Base-by-base conservation (phyloP, 2,888 invertebrate species). In the Aproaerema taeniolella region DNA sequence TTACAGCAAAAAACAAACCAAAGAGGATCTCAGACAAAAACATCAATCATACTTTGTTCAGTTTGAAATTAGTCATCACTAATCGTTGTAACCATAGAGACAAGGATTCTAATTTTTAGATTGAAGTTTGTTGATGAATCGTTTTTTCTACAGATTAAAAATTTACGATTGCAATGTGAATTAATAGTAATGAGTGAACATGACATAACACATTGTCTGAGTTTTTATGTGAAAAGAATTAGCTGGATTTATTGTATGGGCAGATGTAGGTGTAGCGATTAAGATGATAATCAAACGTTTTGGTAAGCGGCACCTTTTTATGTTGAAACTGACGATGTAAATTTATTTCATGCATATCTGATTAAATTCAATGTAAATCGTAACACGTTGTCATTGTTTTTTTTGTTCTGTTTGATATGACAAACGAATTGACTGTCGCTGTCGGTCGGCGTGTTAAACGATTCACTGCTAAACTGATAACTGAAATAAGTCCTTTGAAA, bases 131-230 rank as follows among this genome's bases (percentile, higher is more conserved):
- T n/a, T 31, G 33, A 34, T 29, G 30, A 25, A 38, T 38, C 39
- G 11, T 39, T 44, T 47, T 50, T 49, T 52, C 11, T 47, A 26
- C 24, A 31, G 24, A 36, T 35, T 24, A 40, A 50, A 55, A 52
- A 55, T 61, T 55, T 43, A 42, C 49, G 50, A 52, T 52, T 58
- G 64, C 65, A 71, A 65, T 66, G 67, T 57, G 64, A 64, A 78
- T 77, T 69, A 79, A 78, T 80, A 67, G 60, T 46, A 48, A 58
- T 61, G 53, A 50, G 47, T 55, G 51, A 49, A 62, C 60, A 67
- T 81, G 79, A 81, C 79, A 79, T 79, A 79, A 82, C 72, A 82
- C 72, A 74, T 68, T 55, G 75, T 74, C 56, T 59, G 20, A 13
- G 63, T 65, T 73, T 74, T 69, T 67, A 53, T 46, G 50, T 58